Base-by-base conservation (phyloP, 2,888 invertebrate species). In the Cheilosia urbana region DNA sequence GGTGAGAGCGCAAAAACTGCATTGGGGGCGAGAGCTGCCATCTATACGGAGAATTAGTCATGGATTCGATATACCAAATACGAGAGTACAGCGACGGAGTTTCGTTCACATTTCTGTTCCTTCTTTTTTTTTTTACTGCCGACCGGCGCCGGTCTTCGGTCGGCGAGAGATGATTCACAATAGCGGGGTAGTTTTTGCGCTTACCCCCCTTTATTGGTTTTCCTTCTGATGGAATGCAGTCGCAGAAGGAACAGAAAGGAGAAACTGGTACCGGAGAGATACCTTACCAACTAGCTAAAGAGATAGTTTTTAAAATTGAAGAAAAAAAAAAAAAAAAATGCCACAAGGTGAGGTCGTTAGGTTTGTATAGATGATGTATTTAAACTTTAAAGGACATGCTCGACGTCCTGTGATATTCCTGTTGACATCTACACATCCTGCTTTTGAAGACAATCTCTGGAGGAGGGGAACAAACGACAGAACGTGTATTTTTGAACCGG, bases 141-240 rank as follows among this genome's bases (percentile, higher is more conserved):
- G 81, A 85, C 85, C 85, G 85, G 85, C 85, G 85, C 85, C 85
- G 85, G 81, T 78, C 62, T 80, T 85, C 51, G 81, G 81, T 78
- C 62, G 76, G 81, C 51, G 76, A 49, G 51, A 66, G 81, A 85
- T 85, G 85, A 85, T 81, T 85, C 85, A 85, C 81, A 68, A 51
- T 62, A 53, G 57, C 72, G 62, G 72, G 84, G 84, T 85, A 58
- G 75, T 24, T 75, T 69, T 76, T 47, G 47, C 24, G 42, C 15
- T 3, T 19, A 21, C 51, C 57, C 60, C 53, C 45, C 55, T 62
- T 40, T 34, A 13, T 49, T 60, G 1, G 27, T 37, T 58, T 65
- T 63, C 53, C 47, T 63, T 65, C 53, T 71, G 34, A 65, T 68
- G 81, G 76, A 81, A 81, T 85, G 85, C 81, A 81, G 66, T 77